phyloP scores from a whole-genome alignment of 2,888 invertebrate species.

The Agrotis clavis region DNA sequence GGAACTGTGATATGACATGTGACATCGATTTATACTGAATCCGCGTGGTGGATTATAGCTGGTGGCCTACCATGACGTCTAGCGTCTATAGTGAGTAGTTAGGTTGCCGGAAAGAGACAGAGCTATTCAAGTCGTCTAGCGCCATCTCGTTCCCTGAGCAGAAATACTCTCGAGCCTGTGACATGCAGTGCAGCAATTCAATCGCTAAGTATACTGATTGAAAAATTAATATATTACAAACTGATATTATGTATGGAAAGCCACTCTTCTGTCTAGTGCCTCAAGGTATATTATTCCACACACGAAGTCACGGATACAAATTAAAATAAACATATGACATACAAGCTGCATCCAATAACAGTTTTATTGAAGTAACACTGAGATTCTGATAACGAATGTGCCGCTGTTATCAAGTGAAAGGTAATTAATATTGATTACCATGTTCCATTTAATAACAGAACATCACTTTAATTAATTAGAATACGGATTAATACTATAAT shows the following conservation, averaged over 20 bases:
- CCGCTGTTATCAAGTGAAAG: slow-evolving; percentile 13
- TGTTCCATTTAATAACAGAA: slow-evolving; percentile 28
- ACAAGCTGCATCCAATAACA: not conserved
- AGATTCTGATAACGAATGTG: slow-evolving; percentile 22
- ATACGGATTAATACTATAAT: slow-evolving; percentile 1
- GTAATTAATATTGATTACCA: slow-evolving; percentile 36
- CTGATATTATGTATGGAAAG: not conserved
- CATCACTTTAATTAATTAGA: slow-evolving; percentile 31
- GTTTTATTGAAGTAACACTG: not conserved
- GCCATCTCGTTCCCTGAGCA: too few species aligned
- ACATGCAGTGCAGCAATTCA: too few species aligned
- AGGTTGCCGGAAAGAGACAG: too few species aligned
- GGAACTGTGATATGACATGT: too few species aligned
- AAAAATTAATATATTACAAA: too few species aligned
- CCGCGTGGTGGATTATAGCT: too few species aligned
- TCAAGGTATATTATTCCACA: not conserved
- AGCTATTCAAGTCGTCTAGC: too few species aligned
- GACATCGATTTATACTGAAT: too few species aligned
- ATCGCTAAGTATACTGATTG: too few species aligned
- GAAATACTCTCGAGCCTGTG: too few species aligned
- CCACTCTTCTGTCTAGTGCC: not conserved
- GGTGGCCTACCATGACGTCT: too few species aligned
- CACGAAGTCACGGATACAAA: not conserved
- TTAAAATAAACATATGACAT: not conserved
- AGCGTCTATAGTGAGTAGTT: too few species aligned